Percentiles rank a stretch among this genome's conserved stretches.
Conservation (phyloP, 2,888 invertebrate species). For the Empis stercorea region DNA sequence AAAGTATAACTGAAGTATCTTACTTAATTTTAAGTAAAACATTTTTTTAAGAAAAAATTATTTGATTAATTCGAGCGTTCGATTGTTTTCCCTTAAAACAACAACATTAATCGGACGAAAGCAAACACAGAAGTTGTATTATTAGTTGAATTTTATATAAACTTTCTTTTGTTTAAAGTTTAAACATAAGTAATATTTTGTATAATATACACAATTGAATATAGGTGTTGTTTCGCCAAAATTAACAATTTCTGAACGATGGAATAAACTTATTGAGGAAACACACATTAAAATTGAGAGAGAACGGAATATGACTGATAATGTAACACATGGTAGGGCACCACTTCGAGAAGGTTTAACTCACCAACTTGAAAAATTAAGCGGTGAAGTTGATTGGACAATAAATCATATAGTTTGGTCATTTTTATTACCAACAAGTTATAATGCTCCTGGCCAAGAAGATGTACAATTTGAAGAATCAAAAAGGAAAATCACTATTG, state of each 20-base stretch:
- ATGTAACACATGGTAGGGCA: constrained; percentile 20
- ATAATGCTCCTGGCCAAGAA: constrained; percentile 32
- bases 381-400: constrained; percentile 39
- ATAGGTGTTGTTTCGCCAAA: constrained; percentile 17
- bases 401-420: constrained; percentile 30
- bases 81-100: too few species aligned
- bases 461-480: constrained; percentile 31
- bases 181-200: too few species aligned
- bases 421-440: constrained; percentile 33
- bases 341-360: constrained; percentile 25
- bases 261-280: constrained; percentile 40
- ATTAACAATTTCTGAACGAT: constrained; percentile 44
- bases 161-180: too few species aligned
- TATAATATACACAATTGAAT: too few species aligned
- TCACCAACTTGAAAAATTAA: constrained; percentile 40
- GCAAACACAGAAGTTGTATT: too few species aligned
- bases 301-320: constrained; percentile 21
- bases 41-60: too few species aligned
- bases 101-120: too few species aligned
- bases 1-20: too few species aligned
- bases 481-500: constrained; percentile 28
- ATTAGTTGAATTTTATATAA: too few species aligned
- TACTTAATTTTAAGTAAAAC: too few species aligned
- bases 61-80: too few species aligned
- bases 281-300: constrained; percentile 39